Conservation (phyloP, 2,888 invertebrate genomes). For the Mactromeris polynyma region DNA sequence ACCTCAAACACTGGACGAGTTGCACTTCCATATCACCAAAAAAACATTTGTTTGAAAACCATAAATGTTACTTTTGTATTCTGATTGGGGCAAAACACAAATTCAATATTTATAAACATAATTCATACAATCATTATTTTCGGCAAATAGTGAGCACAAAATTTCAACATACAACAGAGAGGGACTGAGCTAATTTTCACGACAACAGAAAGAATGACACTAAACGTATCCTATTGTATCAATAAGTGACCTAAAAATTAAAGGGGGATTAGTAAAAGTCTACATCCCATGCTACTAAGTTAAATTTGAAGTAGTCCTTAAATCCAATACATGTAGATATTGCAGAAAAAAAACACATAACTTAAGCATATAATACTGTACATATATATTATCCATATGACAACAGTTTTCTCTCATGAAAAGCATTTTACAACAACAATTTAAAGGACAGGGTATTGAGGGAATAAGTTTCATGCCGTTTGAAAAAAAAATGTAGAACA, state of each 20-base stretch:
- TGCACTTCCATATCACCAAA: not conserved
- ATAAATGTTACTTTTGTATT: not conserved
- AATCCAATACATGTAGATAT: not conserved
- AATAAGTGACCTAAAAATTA: conserved; percentile 42
- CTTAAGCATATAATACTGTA: conserved; percentile 1
- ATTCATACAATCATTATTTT: not conserved
- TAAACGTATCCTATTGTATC: conserved; percentile 30
- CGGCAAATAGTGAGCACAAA: conserved; percentile 22
- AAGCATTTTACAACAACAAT: conserved; percentile 18
- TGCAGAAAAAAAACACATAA: not conserved
- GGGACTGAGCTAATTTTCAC: conserved; percentile 52
- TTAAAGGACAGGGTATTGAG: not conserved
- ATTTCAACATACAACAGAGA: conserved; percentile 42
- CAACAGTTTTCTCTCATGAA: not conserved
- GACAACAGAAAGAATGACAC: conserved; percentile 37
- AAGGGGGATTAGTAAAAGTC: conserved; percentile 20
- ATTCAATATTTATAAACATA: not conserved
- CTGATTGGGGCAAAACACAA: not conserved
- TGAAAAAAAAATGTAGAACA: conserved; percentile 1
- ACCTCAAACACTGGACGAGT: not conserved
- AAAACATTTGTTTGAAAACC: not conserved
- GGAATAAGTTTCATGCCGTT: conserved; percentile 14
- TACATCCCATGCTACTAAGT: conserved; percentile 20
- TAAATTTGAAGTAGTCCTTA: not conserved
- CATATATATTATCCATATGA: not conserved